These are phyloP conservation scores for Caenorhabditis japonica DNA, from an alignment of 2,888 invertebrate genomes.

Conservation along the genomic window DNA sequence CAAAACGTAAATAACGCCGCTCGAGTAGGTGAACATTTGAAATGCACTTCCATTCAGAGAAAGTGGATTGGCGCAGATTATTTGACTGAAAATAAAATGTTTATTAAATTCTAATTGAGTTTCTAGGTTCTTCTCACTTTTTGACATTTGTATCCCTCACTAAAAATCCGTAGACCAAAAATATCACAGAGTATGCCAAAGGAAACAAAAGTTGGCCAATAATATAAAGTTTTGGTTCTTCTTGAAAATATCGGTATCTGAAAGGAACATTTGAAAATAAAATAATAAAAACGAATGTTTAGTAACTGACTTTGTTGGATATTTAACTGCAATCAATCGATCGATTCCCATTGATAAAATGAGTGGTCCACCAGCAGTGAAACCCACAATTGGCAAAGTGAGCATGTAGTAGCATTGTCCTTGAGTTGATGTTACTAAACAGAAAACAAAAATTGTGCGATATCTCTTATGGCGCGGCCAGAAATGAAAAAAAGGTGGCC, in stretches of 20 bases:
- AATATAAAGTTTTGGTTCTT: conserved; percentile 42
- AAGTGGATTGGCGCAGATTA: conserved; percentile 51
- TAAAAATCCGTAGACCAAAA: conserved; percentile 34
- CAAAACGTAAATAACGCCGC: conserved; percentile 40
- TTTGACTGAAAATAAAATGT: conserved; percentile 42
- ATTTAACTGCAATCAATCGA: conserved; percentile 55
- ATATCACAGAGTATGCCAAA: conserved; percentile 32
- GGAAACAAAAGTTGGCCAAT: conserved; percentile 52
- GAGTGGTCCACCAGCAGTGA: conserved; percentile 51
- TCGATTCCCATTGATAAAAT: conserved; percentile 57
- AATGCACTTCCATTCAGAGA: conserved; percentile 50
- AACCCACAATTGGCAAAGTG: conserved; percentile 42
- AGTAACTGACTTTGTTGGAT: conserved; percentile 38
- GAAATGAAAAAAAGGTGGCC: no score
- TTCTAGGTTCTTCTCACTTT: conserved; percentile 23
- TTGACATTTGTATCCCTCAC: conserved; percentile 25
- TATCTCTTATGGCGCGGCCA: no score
- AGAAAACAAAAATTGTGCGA: no score
- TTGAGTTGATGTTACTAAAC: conserved; percentile 44
- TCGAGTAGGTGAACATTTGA: conserved; percentile 52
- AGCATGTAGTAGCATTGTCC: conserved; percentile 51
- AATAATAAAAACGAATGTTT: no score
- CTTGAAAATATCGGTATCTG: conserved; percentile 55
- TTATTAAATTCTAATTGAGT: no score
- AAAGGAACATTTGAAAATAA: neutral